Evolutionary conservation across 2,888 invertebrate genomes (phyloP).

Genomic region (Onchidella celtica): DNA sequence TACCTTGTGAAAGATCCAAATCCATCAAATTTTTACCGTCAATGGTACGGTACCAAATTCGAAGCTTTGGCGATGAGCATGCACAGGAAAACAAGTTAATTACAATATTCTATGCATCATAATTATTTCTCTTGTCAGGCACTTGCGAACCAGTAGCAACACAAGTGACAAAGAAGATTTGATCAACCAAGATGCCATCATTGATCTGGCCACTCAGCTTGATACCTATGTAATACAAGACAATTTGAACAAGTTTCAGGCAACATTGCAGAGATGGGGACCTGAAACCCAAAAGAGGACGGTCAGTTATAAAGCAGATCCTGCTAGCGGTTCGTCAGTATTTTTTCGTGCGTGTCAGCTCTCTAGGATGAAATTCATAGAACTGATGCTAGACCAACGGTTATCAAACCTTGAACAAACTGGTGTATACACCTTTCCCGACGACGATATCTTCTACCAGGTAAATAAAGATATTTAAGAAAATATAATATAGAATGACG

Average conservation of each 20-base stretch:
- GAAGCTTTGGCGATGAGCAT: too few relatives aligned
- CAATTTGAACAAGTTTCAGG: conserved; percentile 7
- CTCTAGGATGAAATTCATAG: conserved; percentile 12
- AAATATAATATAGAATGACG: too few relatives aligned
- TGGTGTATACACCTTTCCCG: not conserved
- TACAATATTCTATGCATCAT: too few relatives aligned
- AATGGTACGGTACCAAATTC: too few relatives aligned
- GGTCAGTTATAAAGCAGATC: conserved; percentile 18
- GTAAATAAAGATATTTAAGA: conserved; percentile 1
- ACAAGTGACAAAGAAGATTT: not conserved
- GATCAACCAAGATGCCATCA: not conserved
- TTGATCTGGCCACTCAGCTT: not conserved
- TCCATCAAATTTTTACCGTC: too few relatives aligned
- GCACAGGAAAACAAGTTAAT: too few relatives aligned
- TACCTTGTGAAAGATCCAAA: too few relatives aligned
- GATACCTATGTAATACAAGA: conserved; percentile 4
- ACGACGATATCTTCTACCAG: conserved; percentile 10
- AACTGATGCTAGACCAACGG: conserved; percentile 30
- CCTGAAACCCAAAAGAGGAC: not conserved
- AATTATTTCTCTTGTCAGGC: too few relatives aligned
- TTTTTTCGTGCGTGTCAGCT: conserved; percentile 43
- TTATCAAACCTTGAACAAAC: conserved; percentile 34
- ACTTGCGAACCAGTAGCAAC: too few relatives aligned
- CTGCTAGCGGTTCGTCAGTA: not conserved
- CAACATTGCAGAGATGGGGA: not conserved